phyloP scores from a whole-genome alignment of 2,113 vertebrate genomes.

The Hassar affinis region DNA sequence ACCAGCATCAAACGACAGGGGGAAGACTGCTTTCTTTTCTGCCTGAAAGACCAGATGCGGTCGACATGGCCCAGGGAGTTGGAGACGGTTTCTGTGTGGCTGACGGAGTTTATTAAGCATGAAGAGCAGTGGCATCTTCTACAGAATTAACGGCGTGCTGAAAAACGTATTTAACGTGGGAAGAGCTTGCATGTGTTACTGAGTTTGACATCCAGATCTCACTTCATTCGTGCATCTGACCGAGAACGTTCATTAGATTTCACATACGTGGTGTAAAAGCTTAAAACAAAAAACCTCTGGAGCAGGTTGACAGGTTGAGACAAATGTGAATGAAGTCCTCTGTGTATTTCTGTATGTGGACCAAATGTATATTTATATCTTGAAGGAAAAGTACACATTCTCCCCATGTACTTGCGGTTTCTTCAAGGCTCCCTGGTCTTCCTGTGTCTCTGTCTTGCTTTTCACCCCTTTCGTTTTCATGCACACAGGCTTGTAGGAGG shows the following conservation, averaged over 20 bases:
- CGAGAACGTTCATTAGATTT: too few relatives aligned
- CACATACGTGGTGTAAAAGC: background rate
- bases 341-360: background rate
- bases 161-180: background rate
- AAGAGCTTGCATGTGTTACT: background rate
- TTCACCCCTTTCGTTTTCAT: background rate
- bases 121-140: background rate
- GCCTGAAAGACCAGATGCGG: too few relatives aligned
- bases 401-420: background rate
- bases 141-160: background rate
- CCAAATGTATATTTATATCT: background rate
- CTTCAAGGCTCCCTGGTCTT: background rate
- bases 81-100: conserved; percentile 6
- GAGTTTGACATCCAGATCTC: background rate
- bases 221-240: background rate
- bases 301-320: background rate
- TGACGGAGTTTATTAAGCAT: background rate
- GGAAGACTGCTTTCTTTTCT: background rate
- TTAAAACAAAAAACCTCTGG: background rate
- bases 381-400: background rate
- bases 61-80: background rate
- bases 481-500: conserved; percentile 5
- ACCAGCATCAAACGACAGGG: background rate
- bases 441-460: background rate
- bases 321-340: background rate